Conservation (phyloP, 2,797 vertebrate species). For the Poeciliopsis infans region DNA sequence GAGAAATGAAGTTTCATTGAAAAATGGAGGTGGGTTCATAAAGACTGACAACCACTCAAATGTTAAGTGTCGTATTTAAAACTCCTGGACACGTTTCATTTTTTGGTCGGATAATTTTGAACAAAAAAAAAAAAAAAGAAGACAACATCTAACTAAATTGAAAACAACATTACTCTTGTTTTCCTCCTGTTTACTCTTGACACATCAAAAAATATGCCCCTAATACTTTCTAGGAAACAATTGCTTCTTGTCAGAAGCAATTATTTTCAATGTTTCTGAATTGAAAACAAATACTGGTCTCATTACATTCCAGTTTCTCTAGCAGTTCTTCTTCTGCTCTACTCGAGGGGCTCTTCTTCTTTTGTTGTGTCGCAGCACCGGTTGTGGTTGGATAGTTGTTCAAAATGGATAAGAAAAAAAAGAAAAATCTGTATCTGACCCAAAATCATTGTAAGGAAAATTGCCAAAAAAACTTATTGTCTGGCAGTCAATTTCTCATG, state of each 20-base stretch:
- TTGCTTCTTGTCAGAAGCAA: background rate
- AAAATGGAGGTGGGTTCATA: background rate
- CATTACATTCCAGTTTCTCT: background rate
- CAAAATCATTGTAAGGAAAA: background rate
- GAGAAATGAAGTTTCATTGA: background rate
- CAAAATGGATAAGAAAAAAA: background rate
- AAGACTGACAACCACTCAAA: background rate
- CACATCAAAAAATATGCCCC: background rate
- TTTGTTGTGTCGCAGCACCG: background rate
- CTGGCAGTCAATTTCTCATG: background rate
- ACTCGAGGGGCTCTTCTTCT: background rate
- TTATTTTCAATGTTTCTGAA: background rate
- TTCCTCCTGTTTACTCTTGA: conserved; percentile 1
- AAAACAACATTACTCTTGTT: background rate
- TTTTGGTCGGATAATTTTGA: background rate
- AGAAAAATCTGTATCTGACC: background rate
- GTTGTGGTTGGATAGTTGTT: background rate
- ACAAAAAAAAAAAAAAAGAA: background rate
- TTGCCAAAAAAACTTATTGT: background rate
- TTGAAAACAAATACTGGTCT: background rate
- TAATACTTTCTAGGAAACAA: background rate
- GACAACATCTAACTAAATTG: background rate
- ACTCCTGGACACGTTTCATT: background rate
- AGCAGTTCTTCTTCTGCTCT: background rate
- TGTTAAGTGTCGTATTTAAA: background rate